phyloP scores from a whole-genome alignment of 30 jellyfish, hydroid and myxozoan genomes.

The Mastigias papua region DNA sequence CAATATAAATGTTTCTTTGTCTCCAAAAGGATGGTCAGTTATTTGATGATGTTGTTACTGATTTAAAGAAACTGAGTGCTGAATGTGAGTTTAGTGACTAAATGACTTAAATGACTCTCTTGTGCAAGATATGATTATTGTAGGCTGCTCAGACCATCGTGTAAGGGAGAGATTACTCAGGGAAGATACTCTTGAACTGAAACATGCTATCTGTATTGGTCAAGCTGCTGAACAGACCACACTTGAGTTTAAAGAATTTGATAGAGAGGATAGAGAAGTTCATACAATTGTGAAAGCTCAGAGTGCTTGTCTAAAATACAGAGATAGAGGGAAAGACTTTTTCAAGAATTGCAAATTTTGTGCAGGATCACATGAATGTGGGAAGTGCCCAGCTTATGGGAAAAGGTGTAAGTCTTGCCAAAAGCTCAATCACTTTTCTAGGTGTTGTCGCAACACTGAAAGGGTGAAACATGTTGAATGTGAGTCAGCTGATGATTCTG shows the following conservation, averaged over 20 bases:
- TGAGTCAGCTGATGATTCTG: conserved; percentile 34
- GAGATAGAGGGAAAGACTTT: background rate
- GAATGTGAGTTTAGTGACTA: conserved; percentile 19
- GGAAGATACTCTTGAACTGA: conserved; percentile 33
- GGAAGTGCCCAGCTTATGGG: conserved; percentile 69
- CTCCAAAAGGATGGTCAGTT: conserved; percentile 42
- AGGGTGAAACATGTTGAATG: conserved; percentile 34
- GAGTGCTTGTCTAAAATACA: background rate
- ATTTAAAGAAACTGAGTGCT: conserved; percentile 34
- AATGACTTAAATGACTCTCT: conserved; percentile 8
- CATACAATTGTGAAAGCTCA: background rate
- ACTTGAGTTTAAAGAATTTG: conserved; percentile 20
- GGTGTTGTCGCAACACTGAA: conserved; percentile 31
- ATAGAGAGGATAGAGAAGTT: conserved; percentile 13
- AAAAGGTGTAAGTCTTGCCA: conserved; percentile 51
- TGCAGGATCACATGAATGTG: conserved; percentile 63
- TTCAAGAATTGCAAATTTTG: conserved; percentile 65
- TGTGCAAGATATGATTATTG: background rate
- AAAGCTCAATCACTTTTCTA: conserved; percentile 49
- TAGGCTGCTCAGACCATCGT: background rate
- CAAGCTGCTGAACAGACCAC: conserved; percentile 32
- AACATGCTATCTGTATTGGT: conserved; percentile 25
- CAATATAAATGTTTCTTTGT: background rate
- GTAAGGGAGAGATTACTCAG: conserved; percentile 22
- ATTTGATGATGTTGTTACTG: conserved; percentile 25